phyloP scores from a whole-genome alignment of 2,797 vertebrate species.

The Macropus fuliginosus region DNA sequence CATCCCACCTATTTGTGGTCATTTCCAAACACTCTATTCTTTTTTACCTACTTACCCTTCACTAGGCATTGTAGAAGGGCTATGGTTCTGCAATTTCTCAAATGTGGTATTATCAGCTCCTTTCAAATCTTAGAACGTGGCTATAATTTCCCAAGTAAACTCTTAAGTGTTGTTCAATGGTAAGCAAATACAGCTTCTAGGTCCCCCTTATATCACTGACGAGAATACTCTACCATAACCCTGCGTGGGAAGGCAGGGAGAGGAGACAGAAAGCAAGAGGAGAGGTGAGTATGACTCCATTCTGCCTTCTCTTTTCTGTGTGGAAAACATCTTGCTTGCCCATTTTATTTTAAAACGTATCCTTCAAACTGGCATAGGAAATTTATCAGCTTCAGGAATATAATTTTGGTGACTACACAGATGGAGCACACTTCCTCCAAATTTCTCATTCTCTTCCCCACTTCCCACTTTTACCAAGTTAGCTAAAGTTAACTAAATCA shows the following conservation, averaged over 20 bases:
- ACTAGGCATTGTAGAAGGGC: not conserved
- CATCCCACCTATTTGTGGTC: not conserved
- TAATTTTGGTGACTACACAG: not conserved
- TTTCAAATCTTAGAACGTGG: not conserved
- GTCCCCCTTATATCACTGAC: not conserved
- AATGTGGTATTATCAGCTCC: not conserved
- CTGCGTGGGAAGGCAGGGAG: not conserved
- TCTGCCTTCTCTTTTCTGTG: not conserved
- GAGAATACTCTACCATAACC: not conserved
- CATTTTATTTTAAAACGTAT: not conserved
- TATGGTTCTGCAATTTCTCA: not conserved
- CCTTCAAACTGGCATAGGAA: not conserved
- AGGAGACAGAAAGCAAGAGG: not conserved
- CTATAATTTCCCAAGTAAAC: not conserved
- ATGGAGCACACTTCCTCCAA: not conserved
- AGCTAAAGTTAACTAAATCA: not conserved
- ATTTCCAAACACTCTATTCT: not conserved
- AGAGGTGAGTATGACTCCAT: not conserved
- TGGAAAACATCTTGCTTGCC: not conserved
- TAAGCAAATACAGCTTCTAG: not conserved
- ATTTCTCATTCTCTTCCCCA: not conserved
- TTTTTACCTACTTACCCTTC: not conserved
- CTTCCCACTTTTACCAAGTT: not conserved
- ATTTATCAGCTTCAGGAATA: not conserved
- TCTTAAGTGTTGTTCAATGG: not conserved